Evolutionary conservation across 2,113 vertebrate species (phyloP).

Genomic region (Myrmophylax atrothorax): DNA sequence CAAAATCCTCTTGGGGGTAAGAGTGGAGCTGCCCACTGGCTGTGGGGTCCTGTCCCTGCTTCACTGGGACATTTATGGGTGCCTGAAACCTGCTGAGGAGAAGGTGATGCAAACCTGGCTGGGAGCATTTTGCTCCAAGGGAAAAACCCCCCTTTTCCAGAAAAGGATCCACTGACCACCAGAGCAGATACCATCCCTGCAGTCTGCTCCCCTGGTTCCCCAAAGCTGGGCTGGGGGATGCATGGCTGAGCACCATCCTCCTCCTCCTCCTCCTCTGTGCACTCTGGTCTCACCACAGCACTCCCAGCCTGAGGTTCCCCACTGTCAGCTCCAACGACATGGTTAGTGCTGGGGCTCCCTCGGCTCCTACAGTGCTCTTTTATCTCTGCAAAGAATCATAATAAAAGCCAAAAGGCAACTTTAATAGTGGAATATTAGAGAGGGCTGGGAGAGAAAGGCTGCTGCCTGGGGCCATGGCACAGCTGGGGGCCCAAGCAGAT

Average conservation of each 20-base stretch:
- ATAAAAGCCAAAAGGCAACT: conserved; percentile 30
- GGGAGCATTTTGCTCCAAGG: not conserved
- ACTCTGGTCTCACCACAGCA: not conserved
- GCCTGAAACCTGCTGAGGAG: not conserved
- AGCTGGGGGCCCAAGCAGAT: not conserved
- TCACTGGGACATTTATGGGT: not conserved
- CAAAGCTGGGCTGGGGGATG: not conserved
- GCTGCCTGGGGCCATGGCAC: not conserved
- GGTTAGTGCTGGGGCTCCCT: not conserved
- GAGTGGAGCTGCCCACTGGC: not conserved
- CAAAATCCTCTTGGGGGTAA: not conserved
- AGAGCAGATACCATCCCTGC: not conserved
- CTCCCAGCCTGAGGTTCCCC: conserved; percentile 1
- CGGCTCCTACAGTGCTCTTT: conserved; percentile 3
- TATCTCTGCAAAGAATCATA: not conserved
- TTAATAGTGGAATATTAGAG: conserved; percentile 6
- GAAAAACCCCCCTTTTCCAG: not conserved
- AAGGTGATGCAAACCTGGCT: not conserved
- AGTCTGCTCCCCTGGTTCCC: not conserved
- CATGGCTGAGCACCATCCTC: not conserved
- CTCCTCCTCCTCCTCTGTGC: not conserved
- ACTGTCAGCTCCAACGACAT: conserved; percentile 33
- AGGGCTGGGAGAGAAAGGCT: not conserved
- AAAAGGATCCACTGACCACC: not conserved
- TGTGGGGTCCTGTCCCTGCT: not conserved